Evolutionary conservation across 2,797 vertebrate genomes (phyloP).

Genomic region (Neoniphon sammara): DNA sequence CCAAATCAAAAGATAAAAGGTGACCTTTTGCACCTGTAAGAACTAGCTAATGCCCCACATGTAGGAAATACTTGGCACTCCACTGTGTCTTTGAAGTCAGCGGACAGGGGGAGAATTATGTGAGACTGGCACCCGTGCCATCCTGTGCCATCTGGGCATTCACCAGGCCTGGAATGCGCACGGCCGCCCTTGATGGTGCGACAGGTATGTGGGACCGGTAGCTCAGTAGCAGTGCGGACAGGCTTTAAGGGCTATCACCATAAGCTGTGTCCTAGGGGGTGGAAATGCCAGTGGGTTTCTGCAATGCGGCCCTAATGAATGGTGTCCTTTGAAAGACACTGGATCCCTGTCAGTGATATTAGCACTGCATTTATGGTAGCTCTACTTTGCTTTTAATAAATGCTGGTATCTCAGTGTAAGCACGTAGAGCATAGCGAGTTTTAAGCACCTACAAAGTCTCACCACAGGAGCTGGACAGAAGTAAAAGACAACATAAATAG

Average conservation of each 20-base stretch:
- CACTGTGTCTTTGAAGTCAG: conserved; percentile 58
- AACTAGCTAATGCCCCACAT: conserved; percentile 31
- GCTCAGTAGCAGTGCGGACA: conserved; percentile 32
- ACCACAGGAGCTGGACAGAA: not conserved
- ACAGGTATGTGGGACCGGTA: conserved; percentile 37
- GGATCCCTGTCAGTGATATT: conserved; percentile 39
- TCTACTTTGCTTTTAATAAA: conserved; percentile 19
- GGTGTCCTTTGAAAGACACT: conserved; percentile 45
- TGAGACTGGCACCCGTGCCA: conserved; percentile 41
- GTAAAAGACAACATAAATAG: not conserved
- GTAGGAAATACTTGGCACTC: conserved; percentile 35
- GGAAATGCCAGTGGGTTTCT: conserved; percentile 52
- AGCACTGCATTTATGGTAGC: conserved; percentile 31
- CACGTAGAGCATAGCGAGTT: not conserved
- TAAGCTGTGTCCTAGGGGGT: conserved; percentile 53
- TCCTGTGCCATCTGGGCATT: conserved; percentile 57
- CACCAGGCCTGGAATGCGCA: conserved; percentile 57
- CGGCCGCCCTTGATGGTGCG: conserved; percentile 46
- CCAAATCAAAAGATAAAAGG: conserved; percentile 40
- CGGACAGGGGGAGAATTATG: conserved; percentile 13
- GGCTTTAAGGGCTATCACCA: conserved; percentile 48
- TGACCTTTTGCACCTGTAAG: conserved; percentile 54
- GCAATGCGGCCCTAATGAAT: conserved; percentile 56
- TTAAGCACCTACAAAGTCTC: not conserved
- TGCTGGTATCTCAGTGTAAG: conserved; percentile 1